Percentiles rank a stretch among this genome's conserved stretches.
phyloP scores from a whole-genome alignment of 2,888 invertebrate species.

The Plagodis pulveraria region DNA sequence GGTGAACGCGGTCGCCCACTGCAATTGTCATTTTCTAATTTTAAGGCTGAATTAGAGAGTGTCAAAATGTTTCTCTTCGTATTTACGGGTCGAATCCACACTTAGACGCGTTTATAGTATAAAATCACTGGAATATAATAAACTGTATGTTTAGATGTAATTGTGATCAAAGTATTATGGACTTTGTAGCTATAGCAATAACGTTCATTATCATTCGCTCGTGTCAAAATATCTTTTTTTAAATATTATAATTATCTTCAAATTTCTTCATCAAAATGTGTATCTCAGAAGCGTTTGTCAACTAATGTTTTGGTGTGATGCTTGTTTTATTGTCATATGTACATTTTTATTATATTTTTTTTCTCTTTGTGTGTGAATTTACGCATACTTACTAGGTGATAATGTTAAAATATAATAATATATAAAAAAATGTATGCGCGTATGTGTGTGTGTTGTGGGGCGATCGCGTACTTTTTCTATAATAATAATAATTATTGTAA shows the following conservation, averaged over 20 bases:
- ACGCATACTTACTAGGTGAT: conserved; percentile 55
- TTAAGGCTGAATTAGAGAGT: conserved; percentile 84
- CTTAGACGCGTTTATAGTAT: conserved; percentile 44
- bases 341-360: conserved; percentile 28
- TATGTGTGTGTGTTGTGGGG: conserved; percentile 60
- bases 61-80: conserved; percentile 51
- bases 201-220: conserved; percentile 51
- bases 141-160: conserved; percentile 57
- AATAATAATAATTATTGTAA: conserved; percentile 53
- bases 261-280: conserved; percentile 18
- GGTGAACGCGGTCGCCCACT: conserved; percentile 64
- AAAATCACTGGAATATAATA: conserved; percentile 32
- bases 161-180: conserved; percentile 78
- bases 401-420: conserved; percentile 42
- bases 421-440: conserved; percentile 51
- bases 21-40: conserved; percentile 78
- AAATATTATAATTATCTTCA: conserved; percentile 8
- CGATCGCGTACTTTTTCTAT: conserved; percentile 69
- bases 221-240: conserved; percentile 34
- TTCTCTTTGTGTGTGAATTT: conserved; percentile 51
- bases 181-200: conserved; percentile 78
- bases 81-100: conserved; percentile 29
- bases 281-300: conserved; percentile 58
- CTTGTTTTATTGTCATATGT: conserved; percentile 36
- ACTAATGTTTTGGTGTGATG: conserved; percentile 51